Evolutionary conservation across 2,797 vertebrate genomes (phyloP), one percentile per base, ranked within the genome.

Genomic region (Chromis chromis): DNA sequence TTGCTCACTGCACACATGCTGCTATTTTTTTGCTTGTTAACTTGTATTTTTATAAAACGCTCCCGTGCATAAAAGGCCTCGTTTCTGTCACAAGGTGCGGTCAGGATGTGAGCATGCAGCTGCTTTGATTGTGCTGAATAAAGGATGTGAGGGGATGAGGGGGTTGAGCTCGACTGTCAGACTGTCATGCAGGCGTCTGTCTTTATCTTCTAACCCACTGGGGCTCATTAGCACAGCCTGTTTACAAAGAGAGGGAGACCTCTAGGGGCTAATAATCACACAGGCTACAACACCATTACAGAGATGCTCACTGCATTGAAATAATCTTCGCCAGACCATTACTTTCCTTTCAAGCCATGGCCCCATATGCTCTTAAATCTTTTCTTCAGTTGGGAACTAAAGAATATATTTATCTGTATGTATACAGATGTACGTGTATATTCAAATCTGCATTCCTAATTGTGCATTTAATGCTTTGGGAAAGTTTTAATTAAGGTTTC

Each of bases 171-270:
- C 39, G 3, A 46, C 78, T 70, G 66, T 86, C 83, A 70, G 82
- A 77, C 86, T 86, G 79, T 70, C 85, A 74, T 76, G 74, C 79
- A 75, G 85, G 78, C 65, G 69, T 81, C 81, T 81, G 76, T 88
- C 88, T 91, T 89, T 92, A 89, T 91, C 83, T 78, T 59, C 75
- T 36, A 54, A 61, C 82, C 90, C 76, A 28, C 77, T 59, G 91
- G 87, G 88, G 86, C 89, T 92, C 89, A 89, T 93, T 94, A 92
- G 83, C 83, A 84, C 78, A 71, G 83, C 70, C 76, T 92, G 89
- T 92, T 92, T 92, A 92, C 88, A 88, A 84, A 85, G 88, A 67
- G 60, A 78, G 69, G 66, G 69, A 74, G 73, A 79, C 81, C 92
- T 85, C 90, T 76, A 28, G 92, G 86, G 90, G 70, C 87, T 84